Base-by-base conservation (phyloP, 2,797 vertebrate species). In the Nothura maculosa region DNA sequence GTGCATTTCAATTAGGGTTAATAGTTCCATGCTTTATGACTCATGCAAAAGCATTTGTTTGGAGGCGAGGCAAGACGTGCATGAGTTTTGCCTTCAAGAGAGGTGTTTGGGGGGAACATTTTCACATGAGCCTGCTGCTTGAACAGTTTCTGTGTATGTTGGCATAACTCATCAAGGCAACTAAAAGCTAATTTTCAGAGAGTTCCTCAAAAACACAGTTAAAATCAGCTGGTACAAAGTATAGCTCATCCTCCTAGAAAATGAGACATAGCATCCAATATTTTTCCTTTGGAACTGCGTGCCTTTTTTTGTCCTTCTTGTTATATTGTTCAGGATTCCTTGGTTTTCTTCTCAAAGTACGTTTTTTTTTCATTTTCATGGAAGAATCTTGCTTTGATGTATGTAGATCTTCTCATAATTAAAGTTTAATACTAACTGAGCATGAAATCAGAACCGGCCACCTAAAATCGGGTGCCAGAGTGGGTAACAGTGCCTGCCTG, bases 1-100 rank as follows among this genome's bases (percentile, higher is more conserved):
- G 94, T 93, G 90, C 89, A 95, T 96, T 95, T 96, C 89, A 96
- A 95, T 96, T 75, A 93, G 73, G 89, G 70, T 82, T 89, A 87
- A 89, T 91, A 87, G 87, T 81, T 85, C 45, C 67, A 91, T 47
- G 67, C 32, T 63, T 43, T 73, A 43, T 95, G 87, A 95, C 73
- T 95, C 94, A 96, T 38, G 66, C 8, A 78, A 83, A 81, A 92
- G 12, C 50, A 81, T 92, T 91, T 87, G 43, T 89, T 24, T 76
- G 30, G 36, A 69, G 66, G 43, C 4, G 88, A 92, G 57, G 70
- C 70, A 93, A 90, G 74, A 85, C 61, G 67, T 76, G 75, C 1
- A 2, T 63, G 69, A 91, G 72, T 92, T 83, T 93, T 28, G 1
- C 38, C 38, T 92, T 45, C 25, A 18, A 74, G 60, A 84, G 47